A percentile compares a stretch with the other conserved stretches of the same genome.
Conservation (phyloP, 2,888 invertebrate species). For the Vannuccia rotundouncinata region DNA sequence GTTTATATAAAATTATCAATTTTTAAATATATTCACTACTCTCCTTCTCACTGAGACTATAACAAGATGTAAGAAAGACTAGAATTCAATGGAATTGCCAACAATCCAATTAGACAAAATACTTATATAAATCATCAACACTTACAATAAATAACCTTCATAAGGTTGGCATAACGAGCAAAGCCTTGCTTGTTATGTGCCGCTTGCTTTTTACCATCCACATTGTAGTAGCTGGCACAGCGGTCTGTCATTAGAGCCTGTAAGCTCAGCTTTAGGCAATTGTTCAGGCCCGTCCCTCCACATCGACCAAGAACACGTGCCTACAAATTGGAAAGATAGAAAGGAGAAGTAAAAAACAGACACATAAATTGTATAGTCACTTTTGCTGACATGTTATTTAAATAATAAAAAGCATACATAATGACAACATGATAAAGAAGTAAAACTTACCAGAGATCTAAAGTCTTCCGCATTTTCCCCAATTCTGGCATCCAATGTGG, state of each 20-base stretch:
- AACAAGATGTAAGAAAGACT: no score
- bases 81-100: no score
- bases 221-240: background rate
- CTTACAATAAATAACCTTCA: background rate
- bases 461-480: background rate
- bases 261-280: background rate
- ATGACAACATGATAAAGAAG: background rate
- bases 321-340: background rate
- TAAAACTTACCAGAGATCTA: background rate
- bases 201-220: background rate
- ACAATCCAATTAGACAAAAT: background rate
- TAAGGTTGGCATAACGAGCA: background rate
- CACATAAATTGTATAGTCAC: background rate
- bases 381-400: background rate
- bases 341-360: background rate
- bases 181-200: background rate
- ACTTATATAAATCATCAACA: background rate
- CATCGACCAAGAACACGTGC: background rate
- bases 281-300: background rate
- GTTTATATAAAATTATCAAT: no score
- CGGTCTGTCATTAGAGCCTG: background rate
- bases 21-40: no score
- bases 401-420: background rate
- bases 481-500: background rate
- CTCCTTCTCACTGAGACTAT: no score